Evolutionary conservation across 2,888 invertebrate genomes (phyloP).

Genomic region (Zelleria hepariella): DNA sequence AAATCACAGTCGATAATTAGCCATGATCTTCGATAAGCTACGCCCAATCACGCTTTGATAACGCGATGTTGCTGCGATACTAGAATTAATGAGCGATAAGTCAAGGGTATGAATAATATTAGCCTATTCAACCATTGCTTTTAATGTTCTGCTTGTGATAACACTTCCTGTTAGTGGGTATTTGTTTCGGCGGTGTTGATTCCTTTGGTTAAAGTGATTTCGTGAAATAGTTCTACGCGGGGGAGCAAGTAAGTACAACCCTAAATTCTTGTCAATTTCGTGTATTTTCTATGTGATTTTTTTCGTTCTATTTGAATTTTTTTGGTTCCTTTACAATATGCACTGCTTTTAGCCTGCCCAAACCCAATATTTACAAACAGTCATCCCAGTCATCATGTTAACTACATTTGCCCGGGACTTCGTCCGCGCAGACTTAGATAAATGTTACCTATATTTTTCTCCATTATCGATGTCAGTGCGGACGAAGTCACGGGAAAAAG

Average conservation of each 20-base stretch:
- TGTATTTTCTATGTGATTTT: background rate
- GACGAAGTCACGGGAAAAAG: too few species aligned
- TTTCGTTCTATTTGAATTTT: background rate
- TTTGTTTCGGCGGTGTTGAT: background rate
- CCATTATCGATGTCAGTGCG: too few species aligned
- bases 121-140: conserved; percentile 2
- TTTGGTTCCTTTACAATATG: too few species aligned
- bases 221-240: background rate
- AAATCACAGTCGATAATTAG: background rate
- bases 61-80: background rate
- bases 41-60: background rate
- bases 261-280: background rate
- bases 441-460: too few species aligned
- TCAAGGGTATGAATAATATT: conserved; percentile 5
- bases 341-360: too few species aligned
- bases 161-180: conserved; percentile 6
- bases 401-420: too few species aligned
- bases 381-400: background rate
- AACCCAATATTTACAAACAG: background rate
- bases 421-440: too few species aligned
- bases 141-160: conserved; percentile 10
- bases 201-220: background rate
- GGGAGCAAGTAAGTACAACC: background rate
- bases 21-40: background rate
- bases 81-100: background rate